Conservation (phyloP, 2,888 invertebrate species). For the Phengaris arion region DNA sequence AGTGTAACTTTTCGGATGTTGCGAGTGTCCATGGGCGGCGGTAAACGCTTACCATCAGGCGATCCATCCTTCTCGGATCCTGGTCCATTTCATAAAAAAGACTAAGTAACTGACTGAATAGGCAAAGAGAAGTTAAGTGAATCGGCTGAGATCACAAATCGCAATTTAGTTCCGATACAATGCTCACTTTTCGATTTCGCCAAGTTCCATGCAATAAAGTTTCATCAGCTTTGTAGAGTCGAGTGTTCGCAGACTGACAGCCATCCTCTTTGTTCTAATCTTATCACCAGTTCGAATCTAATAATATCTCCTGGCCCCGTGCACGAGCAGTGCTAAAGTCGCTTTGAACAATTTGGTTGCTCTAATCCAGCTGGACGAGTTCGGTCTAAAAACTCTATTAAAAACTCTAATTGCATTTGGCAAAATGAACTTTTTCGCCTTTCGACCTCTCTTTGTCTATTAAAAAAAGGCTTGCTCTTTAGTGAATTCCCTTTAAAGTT, state of each 20-base stretch:
- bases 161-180: neutral
- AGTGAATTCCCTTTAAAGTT: neutral
- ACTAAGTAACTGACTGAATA: too few relatives aligned
- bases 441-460: conserved; percentile 3
- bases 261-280: neutral
- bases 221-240: conserved; percentile 2
- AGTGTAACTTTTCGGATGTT: too few relatives aligned
- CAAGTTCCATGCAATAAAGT: conserved; percentile 5
- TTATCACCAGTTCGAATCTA: conserved; percentile 3
- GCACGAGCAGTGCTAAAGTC: neutral
- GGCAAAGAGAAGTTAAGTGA: too few relatives aligned
- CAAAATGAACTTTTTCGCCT: neutral
- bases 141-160: neutral
- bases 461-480: neutral
- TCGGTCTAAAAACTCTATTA: neutral
- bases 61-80: too few relatives aligned
- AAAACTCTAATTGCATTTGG: conserved; percentile 18
- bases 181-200: neutral
- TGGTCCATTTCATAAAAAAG: too few relatives aligned
- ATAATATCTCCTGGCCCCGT: neutral
- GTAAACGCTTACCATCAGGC: too few relatives aligned
- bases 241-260: neutral
- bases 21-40: too few relatives aligned
- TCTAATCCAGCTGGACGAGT: neutral
- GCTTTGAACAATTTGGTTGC: conserved; percentile 13